Conservation (phyloP, 2,113 vertebrate species). For the Sylvia atricapilla region DNA sequence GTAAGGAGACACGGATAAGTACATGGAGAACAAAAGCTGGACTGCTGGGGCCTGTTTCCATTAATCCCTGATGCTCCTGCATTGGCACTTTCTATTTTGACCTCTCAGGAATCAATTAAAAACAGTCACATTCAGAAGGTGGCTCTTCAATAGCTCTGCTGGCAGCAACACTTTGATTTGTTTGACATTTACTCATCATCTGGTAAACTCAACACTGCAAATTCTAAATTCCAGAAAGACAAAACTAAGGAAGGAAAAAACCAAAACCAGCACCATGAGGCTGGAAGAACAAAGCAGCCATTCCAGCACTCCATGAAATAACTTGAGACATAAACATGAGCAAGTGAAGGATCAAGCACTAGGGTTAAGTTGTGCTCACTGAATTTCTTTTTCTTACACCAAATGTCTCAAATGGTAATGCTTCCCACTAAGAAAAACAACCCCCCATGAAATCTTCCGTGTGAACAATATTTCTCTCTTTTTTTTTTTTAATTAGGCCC, state of each 20-base stretch:
- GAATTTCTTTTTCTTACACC: background rate
- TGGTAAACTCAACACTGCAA: background rate
- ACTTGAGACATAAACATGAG: background rate
- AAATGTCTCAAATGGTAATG: background rate
- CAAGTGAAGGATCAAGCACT: background rate
- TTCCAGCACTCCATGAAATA: background rate
- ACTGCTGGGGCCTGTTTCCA: background rate
- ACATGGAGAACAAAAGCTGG: background rate
- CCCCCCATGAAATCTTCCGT: background rate
- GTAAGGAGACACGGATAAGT: background rate
- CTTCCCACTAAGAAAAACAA: background rate
- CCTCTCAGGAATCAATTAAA: slow-evolving; percentile 13
- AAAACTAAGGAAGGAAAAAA: background rate
- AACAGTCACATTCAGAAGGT: background rate
- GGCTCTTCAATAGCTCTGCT: slow-evolving; percentile 28
- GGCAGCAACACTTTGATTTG: slow-evolving; percentile 5
- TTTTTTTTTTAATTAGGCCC: background rate
- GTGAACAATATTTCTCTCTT: background rate
- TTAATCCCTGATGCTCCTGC: background rate
- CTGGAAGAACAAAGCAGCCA: background rate
- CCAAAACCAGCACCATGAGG: background rate
- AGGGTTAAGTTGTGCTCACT: background rate
- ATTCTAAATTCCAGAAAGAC: slow-evolving; percentile 5
- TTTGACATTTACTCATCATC: slow-evolving; percentile 58
- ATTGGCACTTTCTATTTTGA: background rate